These are phyloP conservation scores for Bufotes viridis DNA, from an alignment of 2,797 vertebrate species.

Conservation along the genomic window DNA sequence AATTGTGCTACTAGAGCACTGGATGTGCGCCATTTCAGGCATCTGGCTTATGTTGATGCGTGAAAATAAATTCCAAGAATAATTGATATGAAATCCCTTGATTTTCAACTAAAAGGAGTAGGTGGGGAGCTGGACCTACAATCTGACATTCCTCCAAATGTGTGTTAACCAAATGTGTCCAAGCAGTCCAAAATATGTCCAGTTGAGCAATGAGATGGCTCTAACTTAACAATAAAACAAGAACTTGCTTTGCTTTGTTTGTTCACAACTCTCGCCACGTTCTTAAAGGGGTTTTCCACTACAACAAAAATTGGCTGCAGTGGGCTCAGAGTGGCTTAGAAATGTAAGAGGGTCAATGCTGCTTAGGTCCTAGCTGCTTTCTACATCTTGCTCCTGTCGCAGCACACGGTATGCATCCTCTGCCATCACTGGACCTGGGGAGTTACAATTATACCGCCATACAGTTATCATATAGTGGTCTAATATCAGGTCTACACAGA, in stretches of 20 bases:
- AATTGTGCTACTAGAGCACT: slow-evolving; percentile 32
- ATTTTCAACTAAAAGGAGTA: slow-evolving; percentile 36
- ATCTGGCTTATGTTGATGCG: slow-evolving; percentile 52
- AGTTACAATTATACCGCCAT: too few relatives aligned
- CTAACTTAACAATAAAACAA: background rate
- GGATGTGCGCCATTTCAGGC: slow-evolving; percentile 26
- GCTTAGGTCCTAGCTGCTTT: too few relatives aligned
- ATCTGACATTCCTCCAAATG: slow-evolving; percentile 48
- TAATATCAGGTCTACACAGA: too few relatives aligned
- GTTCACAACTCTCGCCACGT: too few relatives aligned
- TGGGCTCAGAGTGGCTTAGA: too few relatives aligned
- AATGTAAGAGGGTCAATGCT: too few relatives aligned
- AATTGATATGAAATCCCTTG: slow-evolving; percentile 40
- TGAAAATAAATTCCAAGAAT: slow-evolving; percentile 39
- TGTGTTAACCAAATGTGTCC: slow-evolving; percentile 29
- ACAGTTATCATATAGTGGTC: too few relatives aligned
- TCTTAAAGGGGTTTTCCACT: too few relatives aligned
- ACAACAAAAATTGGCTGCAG: too few relatives aligned
- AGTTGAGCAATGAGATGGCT: background rate
- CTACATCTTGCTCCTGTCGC: too few relatives aligned
- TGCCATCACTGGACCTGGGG: too few relatives aligned
- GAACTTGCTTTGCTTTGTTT: background rate
- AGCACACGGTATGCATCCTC: too few relatives aligned
- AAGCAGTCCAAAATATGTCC: background rate
- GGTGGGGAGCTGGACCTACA: slow-evolving; percentile 20